Conservation (phyloP, 2,113 vertebrate species). For the Apteryx owenii region DNA sequence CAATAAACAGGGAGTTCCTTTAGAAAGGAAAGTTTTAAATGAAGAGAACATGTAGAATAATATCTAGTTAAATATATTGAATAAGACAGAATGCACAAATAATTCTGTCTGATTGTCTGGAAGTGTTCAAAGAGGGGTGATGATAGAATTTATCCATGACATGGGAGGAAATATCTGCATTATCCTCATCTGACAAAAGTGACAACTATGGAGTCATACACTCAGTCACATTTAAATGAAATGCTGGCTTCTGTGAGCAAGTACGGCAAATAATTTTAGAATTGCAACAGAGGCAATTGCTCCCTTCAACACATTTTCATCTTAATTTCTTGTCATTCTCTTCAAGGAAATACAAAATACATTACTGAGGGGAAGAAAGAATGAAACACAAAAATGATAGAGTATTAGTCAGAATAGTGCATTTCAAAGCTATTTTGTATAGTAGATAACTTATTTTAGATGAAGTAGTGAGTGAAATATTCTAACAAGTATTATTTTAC, state of each 20-base stretch:
- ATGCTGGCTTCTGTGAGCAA: not conserved
- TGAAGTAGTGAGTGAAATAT: not conserved
- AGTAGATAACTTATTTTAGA: not conserved
- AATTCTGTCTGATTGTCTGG: not conserved
- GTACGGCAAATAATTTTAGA: not conserved
- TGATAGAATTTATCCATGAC: not conserved
- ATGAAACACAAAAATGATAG: not conserved
- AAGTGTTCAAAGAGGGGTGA: not conserved
- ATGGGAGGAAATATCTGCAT: not conserved
- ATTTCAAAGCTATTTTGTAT: not conserved
- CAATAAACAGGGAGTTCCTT: not conserved
- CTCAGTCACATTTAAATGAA: not conserved
- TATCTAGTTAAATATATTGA: not conserved
- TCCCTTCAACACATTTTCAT: not conserved
- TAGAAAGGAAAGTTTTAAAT: not conserved
- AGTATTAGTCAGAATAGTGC: not conserved
- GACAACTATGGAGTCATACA: not conserved
- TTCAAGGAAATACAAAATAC: not conserved
- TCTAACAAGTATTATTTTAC: not conserved
- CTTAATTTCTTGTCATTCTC: not conserved
- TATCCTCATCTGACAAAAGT: not conserved
- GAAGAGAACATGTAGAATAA: not conserved
- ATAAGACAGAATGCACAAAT: not conserved
- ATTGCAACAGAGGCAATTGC: not conserved
- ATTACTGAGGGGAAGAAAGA: fast-evolving